Percentiles rank a stretch among this genome's conserved stretches.
These are phyloP conservation scores for Scalopus aquaticus DNA, from an alignment of 2,113 vertebrate genomes.

Conservation along the genomic window DNA sequence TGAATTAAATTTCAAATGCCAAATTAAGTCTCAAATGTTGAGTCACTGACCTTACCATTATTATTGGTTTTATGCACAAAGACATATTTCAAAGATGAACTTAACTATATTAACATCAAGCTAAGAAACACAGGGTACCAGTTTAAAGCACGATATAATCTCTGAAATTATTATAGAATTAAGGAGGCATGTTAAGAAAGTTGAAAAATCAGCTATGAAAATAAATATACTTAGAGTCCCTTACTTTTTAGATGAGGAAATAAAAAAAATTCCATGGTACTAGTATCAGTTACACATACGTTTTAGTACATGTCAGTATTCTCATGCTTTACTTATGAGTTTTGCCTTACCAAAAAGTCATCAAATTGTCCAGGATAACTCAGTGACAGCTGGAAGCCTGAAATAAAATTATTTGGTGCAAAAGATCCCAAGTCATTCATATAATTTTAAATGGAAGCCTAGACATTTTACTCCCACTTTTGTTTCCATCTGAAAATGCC, in stretches of 20 bases:
- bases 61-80: conserved; percentile 72
- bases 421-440: conserved; percentile 73
- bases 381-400: conserved; percentile 83
- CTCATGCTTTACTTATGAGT: conserved; percentile 81
- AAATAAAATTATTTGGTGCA: conserved; percentile 80
- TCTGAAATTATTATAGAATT: conserved; percentile 78
- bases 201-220: conserved; percentile 72
- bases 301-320: conserved; percentile 78
- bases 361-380: conserved; percentile 79
- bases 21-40: conserved; percentile 77
- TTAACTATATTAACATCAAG: conserved; percentile 66
- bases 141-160: conserved; percentile 75
- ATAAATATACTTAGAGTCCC: conserved; percentile 68
- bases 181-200: conserved; percentile 62
- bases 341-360: conserved; percentile 81
- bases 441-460: conserved; percentile 49
- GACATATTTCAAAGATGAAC: conserved; percentile 78
- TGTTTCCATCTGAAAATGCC: conserved; percentile 48
- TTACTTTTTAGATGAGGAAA: conserved; percentile 78
- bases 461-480: conserved; percentile 37
- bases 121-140: conserved; percentile 64
- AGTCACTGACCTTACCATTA: conserved; percentile 76
- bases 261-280: conserved; percentile 78
- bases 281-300: conserved; percentile 74
- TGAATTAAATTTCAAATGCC: conserved; percentile 72